Percentiles rank a stretch among this genome's conserved stretches.
Evolutionary conservation across 2,113 vertebrate species (phyloP).

Genomic region (Etheostoma cragini): DNA sequence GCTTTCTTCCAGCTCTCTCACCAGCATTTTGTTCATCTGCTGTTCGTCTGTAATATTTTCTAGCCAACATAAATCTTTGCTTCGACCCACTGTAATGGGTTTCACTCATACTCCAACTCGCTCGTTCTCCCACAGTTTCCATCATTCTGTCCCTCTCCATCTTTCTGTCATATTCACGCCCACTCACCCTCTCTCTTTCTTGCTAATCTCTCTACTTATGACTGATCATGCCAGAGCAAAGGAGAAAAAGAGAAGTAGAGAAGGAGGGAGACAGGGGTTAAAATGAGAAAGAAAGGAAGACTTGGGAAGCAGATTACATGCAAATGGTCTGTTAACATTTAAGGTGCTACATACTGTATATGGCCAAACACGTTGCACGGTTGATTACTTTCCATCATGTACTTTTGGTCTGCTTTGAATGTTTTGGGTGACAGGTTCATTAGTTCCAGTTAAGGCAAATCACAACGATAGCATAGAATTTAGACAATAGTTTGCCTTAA

Average conservation of each 20-base stretch:
- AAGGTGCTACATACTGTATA: not conserved
- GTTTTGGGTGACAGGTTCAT: not conserved
- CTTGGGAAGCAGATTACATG: not conserved
- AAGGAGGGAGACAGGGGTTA: not conserved
- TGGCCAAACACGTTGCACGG: not conserved
- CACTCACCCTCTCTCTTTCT: not conserved
- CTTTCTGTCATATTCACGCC: conserved; percentile 26
- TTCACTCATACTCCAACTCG: conserved; percentile 37
- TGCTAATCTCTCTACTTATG: conserved; percentile 9
- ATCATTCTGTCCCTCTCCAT: conserved; percentile 17
- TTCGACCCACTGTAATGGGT: conserved; percentile 49
- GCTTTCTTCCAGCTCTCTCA: conserved; percentile 33
- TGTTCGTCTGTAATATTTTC: conserved; percentile 56
- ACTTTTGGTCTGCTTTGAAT: not conserved
- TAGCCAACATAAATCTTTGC: conserved; percentile 64
- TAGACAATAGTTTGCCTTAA: not conserved
- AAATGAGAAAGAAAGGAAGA: not conserved
- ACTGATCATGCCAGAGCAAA: conserved; percentile 11
- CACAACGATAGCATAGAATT: no score
- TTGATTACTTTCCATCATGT: not conserved
- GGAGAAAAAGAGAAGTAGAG: not conserved
- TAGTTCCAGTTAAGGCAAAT: not conserved
- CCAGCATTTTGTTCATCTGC: conserved; percentile 52
- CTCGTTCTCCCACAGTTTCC: not conserved
- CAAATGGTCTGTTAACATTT: not conserved